Percentiles rank a stretch among this genome's conserved stretches.
Conservation (phyloP, 2,797 vertebrate genomes). For the Gobio occitaniae region DNA sequence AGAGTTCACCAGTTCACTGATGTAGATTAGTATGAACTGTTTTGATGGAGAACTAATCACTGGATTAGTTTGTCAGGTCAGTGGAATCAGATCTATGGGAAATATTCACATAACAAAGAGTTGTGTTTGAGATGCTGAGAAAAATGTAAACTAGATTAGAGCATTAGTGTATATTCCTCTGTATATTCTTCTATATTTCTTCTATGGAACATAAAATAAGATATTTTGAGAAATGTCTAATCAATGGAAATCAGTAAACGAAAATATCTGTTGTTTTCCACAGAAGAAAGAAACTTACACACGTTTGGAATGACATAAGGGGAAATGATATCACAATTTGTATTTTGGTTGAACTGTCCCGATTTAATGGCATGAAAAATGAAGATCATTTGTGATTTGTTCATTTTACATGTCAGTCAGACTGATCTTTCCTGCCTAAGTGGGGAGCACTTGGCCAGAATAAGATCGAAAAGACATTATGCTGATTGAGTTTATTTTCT, state of each 20-base stretch:
- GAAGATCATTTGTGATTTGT: background rate
- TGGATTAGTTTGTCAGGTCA: background rate
- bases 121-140: background rate
- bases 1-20: background rate
- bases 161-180: background rate
- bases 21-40: background rate
- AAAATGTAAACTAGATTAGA: background rate
- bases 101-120: background rate
- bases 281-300: background rate
- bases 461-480: background rate
- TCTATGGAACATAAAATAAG: background rate
- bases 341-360: background rate
- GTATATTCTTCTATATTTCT: background rate
- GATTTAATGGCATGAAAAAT: background rate
- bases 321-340: too few relatives aligned
- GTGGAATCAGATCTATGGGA: background rate
- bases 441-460: background rate
- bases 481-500: background rate
- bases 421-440: background rate
- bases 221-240: background rate
- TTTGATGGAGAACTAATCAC: background rate
- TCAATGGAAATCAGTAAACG: background rate
- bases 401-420: background rate
- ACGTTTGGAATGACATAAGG: background rate
- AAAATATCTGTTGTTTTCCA: background rate